Conservation (phyloP, 2,113 vertebrate species). For the Epinephelus fuscoguttatus region DNA sequence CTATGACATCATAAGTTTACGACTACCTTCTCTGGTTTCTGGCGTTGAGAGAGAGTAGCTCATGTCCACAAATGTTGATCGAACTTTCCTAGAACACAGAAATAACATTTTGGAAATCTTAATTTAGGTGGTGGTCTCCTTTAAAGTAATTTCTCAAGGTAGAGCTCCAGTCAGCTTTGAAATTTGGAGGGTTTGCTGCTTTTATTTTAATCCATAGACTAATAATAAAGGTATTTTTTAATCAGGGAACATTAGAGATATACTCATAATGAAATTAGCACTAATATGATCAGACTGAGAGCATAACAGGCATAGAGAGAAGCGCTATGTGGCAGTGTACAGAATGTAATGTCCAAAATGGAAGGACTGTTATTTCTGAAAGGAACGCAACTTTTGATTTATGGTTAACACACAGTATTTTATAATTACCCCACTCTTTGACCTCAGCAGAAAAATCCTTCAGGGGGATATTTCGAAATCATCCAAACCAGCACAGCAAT, state of each 20-base stretch:
- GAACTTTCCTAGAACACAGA: too few relatives aligned
- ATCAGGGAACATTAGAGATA: neutral
- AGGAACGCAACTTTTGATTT: slow-evolving; percentile 10
- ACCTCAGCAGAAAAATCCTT: slow-evolving; percentile 4
- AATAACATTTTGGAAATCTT: too few relatives aligned
- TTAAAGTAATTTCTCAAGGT: neutral
- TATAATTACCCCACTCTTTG: slow-evolving; percentile 1
- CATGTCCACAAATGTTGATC: too few relatives aligned
- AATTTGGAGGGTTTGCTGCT: neutral
- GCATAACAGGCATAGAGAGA: neutral
- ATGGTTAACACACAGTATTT: neutral
- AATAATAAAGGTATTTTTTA: too few relatives aligned
- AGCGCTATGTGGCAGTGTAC: neutral
- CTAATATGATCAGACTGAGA: neutral
- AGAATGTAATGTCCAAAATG: slow-evolving; percentile 5
- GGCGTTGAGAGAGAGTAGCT: too few relatives aligned
- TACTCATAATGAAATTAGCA: neutral
- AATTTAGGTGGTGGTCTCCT: too few relatives aligned
- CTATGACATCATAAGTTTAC: too few relatives aligned
- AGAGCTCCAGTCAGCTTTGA: too few relatives aligned
- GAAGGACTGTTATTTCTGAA: slow-evolving; percentile 18
- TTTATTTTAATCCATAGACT: neutral
- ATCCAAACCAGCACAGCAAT: neutral
- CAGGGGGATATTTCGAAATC: neutral
- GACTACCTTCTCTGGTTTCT: too few relatives aligned